Evolutionary conservation across 2,113 vertebrate species (phyloP).

Genomic region (Nannospalax galili): DNA sequence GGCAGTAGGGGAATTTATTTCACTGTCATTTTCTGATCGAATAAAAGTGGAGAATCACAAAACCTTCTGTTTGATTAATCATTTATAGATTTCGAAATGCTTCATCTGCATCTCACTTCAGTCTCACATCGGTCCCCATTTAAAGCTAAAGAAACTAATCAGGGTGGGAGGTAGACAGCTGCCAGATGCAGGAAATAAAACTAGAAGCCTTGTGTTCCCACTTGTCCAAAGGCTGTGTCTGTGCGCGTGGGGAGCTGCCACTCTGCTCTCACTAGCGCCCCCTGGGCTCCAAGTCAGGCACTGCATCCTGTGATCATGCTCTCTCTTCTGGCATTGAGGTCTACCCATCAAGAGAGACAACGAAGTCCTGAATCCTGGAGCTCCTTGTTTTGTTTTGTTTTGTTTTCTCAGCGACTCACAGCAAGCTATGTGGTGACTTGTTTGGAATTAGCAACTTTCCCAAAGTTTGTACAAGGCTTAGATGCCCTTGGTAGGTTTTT

Average conservation of each 20-base stretch:
- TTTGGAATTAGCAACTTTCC: constrained; percentile 61
- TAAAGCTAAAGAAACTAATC: constrained; percentile 40
- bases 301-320: background rate
- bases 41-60: background rate
- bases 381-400: background rate
- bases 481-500: constrained; percentile 47
- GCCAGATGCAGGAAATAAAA: background rate
- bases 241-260: background rate
- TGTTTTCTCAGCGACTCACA: constrained; percentile 51
- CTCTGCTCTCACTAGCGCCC: background rate
- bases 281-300: background rate
- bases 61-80: background rate
- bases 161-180: background rate
- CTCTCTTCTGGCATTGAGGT: background rate
- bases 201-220: background rate
- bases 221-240: background rate
- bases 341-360: background rate
- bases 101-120: background rate
- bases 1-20: background rate
- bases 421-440: constrained; percentile 33
- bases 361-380: background rate
- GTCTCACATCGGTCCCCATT: background rate
- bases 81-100: constrained; percentile 39
- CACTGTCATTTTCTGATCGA: constrained; percentile 22
- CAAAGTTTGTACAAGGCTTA: constrained; percentile 45